A percentile compares a stretch with the other conserved stretches of the same genome.
phyloP scores from a whole-genome alignment of 2,888 invertebrate species.

The Orthonychiurus folsomi region DNA sequence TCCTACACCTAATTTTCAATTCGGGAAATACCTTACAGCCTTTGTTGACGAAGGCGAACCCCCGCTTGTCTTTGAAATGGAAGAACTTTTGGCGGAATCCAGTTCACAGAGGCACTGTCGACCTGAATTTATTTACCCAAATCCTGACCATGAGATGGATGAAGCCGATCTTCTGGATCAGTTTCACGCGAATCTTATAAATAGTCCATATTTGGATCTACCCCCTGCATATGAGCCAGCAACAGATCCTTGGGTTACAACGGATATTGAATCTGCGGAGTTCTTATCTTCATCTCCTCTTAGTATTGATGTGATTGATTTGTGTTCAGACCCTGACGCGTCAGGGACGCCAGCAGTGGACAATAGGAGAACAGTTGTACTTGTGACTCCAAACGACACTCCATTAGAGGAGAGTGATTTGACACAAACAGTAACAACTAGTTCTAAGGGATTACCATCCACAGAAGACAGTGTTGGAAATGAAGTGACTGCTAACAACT shows the following conservation, averaged over 20 bases:
- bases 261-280: background rate
- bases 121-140: background rate
- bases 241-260: background rate
- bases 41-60: background rate
- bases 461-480: background rate
- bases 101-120: background rate
- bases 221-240: background rate
- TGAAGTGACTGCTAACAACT: background rate
- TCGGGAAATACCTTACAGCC: too few species aligned
- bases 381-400: background rate
- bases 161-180: background rate
- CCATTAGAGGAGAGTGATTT: background rate
- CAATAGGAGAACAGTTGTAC: background rate
- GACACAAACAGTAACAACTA: background rate
- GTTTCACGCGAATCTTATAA: background rate
- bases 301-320: background rate
- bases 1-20: too few species aligned
- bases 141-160: background rate
- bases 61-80: slow-evolving; percentile 3
- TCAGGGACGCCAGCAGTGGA: background rate
- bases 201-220: background rate
- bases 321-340: background rate
- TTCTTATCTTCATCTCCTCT: background rate
- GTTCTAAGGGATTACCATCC: too few species aligned
- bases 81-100: background rate